phyloP scores from a whole-genome alignment of 2,797 vertebrate genomes.

The Pogonophryne albipinna region DNA sequence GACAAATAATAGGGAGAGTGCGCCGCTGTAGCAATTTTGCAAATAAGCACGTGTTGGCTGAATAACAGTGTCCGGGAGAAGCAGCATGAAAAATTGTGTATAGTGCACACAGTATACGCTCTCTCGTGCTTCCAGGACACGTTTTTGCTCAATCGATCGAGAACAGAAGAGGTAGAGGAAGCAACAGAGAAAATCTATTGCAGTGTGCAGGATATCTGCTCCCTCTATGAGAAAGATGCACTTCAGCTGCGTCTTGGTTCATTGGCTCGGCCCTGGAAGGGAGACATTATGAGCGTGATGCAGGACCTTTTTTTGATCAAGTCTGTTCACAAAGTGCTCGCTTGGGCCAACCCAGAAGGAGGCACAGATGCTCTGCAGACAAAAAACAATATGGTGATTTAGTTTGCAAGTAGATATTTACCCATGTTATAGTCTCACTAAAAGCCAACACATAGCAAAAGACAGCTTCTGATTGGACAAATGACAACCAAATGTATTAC shows the following conservation, averaged over 20 bases:
- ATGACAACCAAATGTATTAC: background rate
- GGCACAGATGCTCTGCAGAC: conserved; percentile 31
- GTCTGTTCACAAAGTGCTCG: conserved; percentile 23
- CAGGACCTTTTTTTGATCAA: conserved; percentile 31
- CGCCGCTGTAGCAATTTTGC: conserved; percentile 42
- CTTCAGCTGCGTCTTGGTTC: conserved; percentile 50
- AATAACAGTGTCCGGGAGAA: conserved; percentile 37
- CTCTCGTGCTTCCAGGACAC: conserved; percentile 52
- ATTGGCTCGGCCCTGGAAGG: conserved; percentile 42
- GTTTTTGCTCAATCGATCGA: conserved; percentile 52
- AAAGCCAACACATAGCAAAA: background rate
- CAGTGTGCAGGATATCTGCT: conserved; percentile 37
- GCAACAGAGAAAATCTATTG: conserved; percentile 50
- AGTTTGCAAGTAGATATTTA: conserved; percentile 6
- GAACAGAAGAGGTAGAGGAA: conserved; percentile 42
- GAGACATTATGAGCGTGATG: conserved; percentile 36
- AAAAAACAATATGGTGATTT: conserved; percentile 15
- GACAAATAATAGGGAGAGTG: conserved; percentile 56
- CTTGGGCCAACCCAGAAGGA: conserved; percentile 27
- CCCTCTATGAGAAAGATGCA: conserved; percentile 53
- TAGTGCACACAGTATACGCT: conserved; percentile 19
- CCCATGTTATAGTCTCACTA: background rate
- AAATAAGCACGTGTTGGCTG: conserved; percentile 41
- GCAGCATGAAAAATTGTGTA: conserved; percentile 36
- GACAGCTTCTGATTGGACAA: background rate